phyloP scores from a whole-genome alignment of 2,113 vertebrate genomes.

The Charadrius vociferus region DNA sequence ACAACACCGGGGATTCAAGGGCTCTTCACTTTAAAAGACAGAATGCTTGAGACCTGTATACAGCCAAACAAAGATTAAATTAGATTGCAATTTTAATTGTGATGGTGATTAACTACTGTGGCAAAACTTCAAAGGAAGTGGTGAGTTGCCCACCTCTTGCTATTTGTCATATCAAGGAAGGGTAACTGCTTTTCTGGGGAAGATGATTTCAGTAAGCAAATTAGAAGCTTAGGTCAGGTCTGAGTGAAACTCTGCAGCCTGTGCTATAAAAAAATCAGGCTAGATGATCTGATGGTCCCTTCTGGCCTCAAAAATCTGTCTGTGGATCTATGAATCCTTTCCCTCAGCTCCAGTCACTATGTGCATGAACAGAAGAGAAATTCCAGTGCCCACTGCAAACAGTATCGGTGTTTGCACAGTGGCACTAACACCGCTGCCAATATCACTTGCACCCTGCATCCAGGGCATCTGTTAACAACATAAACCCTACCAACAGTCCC shows the following conservation, averaged over 20 bases:
- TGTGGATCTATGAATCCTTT: not conserved
- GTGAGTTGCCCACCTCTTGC: not conserved
- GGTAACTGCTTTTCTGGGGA: not conserved
- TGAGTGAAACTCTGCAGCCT: not conserved
- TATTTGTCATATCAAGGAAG: not conserved
- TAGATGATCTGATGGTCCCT: not conserved
- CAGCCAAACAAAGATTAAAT: not conserved
- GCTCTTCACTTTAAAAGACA: not conserved
- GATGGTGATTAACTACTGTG: not conserved
- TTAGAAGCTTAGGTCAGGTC: not conserved
- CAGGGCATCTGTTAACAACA: accelerated
- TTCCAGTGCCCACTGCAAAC: accelerated
- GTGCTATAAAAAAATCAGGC: not conserved
- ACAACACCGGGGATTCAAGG: not conserved
- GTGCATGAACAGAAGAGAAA: not conserved
- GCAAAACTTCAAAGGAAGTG: not conserved
- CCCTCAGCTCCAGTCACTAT: not conserved
- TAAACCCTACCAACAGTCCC: not conserved
- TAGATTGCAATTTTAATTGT: not conserved
- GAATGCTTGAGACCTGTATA: not conserved
- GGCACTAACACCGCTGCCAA: accelerated
- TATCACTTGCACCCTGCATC: too few species aligned
- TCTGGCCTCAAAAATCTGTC: not conserved
- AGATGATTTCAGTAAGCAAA: not conserved
- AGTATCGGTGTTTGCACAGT: not conserved